These are phyloP conservation scores for Myocastor coypus DNA, from an alignment of 2,113 vertebrate species.

Conservation along the genomic window DNA sequence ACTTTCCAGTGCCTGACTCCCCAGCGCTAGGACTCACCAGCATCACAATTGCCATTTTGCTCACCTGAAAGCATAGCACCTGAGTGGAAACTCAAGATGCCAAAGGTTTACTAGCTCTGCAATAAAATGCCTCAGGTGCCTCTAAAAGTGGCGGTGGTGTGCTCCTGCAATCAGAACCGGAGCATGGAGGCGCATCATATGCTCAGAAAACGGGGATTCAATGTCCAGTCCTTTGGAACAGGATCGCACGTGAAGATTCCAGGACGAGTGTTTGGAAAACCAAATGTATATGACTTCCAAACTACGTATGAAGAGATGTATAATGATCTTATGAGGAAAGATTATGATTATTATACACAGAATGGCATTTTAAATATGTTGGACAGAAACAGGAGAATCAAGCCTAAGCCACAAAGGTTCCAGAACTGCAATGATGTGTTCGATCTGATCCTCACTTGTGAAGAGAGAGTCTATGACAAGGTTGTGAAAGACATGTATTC, in stretches of 20 bases:
- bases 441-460: constrained; percentile 97
- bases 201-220: constrained; percentile 94
- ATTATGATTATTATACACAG: constrained; percentile 96
- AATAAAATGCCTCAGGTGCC: accelerated
- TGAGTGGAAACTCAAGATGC: no score
- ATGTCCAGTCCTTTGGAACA: constrained; percentile 94
- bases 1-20: not conserved
- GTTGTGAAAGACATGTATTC: constrained; percentile 94
- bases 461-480: constrained; percentile 97
- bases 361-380: constrained; percentile 98
- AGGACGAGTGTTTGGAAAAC: constrained; percentile 95
- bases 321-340: constrained; percentile 96
- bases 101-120: not conserved
- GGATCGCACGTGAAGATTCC: constrained; percentile 94
- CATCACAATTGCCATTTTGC: not conserved
- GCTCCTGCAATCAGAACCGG: constrained; percentile 15
- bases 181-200: not conserved
- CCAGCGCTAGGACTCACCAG: no score
- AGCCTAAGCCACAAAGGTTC: constrained; percentile 94
- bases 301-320: constrained; percentile 98
- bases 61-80: accelerated
- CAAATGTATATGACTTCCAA: constrained; percentile 98
- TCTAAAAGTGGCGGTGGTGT: not conserved
- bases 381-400: constrained; percentile 98
- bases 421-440: constrained; percentile 97